phyloP scores from a whole-genome alignment of 2,888 invertebrate species.

The Sialis lutaria region DNA sequence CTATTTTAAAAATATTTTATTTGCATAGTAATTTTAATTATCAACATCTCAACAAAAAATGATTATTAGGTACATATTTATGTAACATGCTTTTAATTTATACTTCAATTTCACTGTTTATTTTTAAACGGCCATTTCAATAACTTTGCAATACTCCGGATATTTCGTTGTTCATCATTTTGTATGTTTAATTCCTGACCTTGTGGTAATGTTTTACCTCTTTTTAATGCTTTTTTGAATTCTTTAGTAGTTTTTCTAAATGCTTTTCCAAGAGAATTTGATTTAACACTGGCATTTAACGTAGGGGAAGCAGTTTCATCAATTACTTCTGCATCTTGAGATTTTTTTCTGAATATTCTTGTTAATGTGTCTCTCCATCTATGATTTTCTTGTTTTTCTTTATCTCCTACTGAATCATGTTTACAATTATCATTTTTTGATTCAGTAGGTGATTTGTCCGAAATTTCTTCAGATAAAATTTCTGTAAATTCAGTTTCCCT shows the following conservation, averaged over 20 bases:
- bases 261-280: neutral
- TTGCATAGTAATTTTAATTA: too few species aligned
- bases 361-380: conserved; percentile 3
- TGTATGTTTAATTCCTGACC: neutral
- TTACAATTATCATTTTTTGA: neutral
- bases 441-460: too few species aligned
- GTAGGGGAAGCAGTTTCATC: neutral
- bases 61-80: neutral
- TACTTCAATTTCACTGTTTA: neutral
- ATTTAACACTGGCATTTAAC: neutral
- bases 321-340: neutral
- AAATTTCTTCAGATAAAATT: too few species aligned
- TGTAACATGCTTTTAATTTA: neutral
- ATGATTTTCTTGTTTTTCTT: neutral
- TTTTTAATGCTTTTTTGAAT: neutral
- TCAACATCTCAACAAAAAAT: too few species aligned
- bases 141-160: neutral
- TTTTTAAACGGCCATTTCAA: conserved; percentile 2
- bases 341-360: conserved; percentile 2
- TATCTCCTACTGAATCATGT: neutral
- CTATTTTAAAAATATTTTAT: too few species aligned
- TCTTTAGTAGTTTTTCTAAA: neutral
- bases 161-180: neutral
- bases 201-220: neutral
- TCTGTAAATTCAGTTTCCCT: too few species aligned